A percentile compares a stretch with the other conserved stretches of the same genome.
These are phyloP conservation scores for Alfaro cultratus DNA, from an alignment of 2,797 vertebrate genomes.

Conservation along the genomic window DNA sequence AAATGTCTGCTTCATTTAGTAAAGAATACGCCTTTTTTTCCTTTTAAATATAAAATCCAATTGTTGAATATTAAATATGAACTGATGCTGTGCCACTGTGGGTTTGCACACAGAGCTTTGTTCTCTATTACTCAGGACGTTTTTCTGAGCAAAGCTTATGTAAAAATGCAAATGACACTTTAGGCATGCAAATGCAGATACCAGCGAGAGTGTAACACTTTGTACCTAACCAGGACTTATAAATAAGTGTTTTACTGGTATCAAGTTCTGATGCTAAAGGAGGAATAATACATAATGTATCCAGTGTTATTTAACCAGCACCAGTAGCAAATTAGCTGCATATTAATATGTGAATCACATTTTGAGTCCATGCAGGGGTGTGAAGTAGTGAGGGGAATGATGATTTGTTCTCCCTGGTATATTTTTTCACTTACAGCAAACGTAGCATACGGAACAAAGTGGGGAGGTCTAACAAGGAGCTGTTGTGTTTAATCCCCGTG, in stretches of 20 bases:
- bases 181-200: constrained; percentile 56
- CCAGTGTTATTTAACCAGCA: constrained; percentile 63
- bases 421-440: constrained; percentile 56
- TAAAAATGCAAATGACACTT: constrained; percentile 68
- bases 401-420: constrained; percentile 34
- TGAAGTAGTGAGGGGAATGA: constrained; percentile 60
- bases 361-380: constrained; percentile 44
- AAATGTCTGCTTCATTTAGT: not conserved
- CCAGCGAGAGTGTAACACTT: constrained; percentile 46
- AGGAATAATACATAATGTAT: constrained; percentile 53
- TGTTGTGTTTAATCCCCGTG: constrained; percentile 66
- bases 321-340: constrained; percentile 52
- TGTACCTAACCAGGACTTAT: constrained; percentile 34
- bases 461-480: constrained; percentile 64
- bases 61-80: not conserved
- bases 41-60: not conserved
- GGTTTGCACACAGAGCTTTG: constrained; percentile 37
- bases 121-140: constrained; percentile 32
- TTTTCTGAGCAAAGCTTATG: constrained; percentile 48
- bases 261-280: constrained; percentile 46
- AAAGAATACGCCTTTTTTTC: not conserved
- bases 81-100: constrained; percentile 9
- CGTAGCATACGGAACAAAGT: constrained; percentile 58
- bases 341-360: constrained; percentile 51
- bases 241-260: constrained; percentile 59